A percentile compares a stretch with the other conserved stretches of the same genome.
phyloP scores from a whole-genome alignment of 2,888 invertebrate genomes.

The Cantharis rufa region DNA sequence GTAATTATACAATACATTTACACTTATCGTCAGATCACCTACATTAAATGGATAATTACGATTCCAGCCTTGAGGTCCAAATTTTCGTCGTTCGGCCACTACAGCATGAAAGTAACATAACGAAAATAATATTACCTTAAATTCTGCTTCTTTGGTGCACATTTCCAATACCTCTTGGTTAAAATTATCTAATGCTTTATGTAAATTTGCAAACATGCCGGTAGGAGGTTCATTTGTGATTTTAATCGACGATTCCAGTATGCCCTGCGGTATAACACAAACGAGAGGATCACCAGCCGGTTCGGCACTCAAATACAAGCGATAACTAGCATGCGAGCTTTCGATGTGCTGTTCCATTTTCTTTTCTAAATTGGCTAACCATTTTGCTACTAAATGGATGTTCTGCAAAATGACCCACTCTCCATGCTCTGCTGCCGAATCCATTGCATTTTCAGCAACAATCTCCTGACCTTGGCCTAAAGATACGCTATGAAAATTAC shows the following conservation, averaged over 20 bases:
- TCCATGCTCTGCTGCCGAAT: conserved; percentile 72
- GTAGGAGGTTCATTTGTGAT: conserved; percentile 96
- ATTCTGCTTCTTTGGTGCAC: conserved; percentile 91
- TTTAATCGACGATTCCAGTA: conserved; percentile 91
- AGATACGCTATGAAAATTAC: conserved; percentile 91
- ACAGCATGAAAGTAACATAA: conserved; percentile 95
- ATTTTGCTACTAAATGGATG: conserved; percentile 87
- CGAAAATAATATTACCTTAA: conserved; percentile 86
- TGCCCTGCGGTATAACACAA: conserved; percentile 79
- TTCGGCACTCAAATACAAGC: conserved; percentile 86
- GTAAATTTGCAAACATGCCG: conserved; percentile 92
- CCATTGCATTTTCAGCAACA: conserved; percentile 88
- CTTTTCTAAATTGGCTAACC: conserved; percentile 88
- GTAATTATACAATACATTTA: conserved; percentile 88
- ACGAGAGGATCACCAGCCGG: conserved; percentile 71
- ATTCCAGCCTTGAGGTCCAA: conserved; percentile 95
- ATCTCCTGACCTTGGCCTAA: conserved; percentile 93
- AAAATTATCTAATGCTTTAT: conserved; percentile 91
- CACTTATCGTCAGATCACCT: conserved; percentile 90
- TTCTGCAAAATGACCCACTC: conserved; percentile 96
- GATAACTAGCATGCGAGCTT: conserved; percentile 66
- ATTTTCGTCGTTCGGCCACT: conserved; percentile 88
- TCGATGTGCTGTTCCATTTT: conserved; percentile 83
- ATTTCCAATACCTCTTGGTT: conserved; percentile 90
- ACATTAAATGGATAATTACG: conserved; percentile 77